Base-by-base conservation (phyloP, 1,140 invertebrate species). In the Hyphantria cunea region DNA sequence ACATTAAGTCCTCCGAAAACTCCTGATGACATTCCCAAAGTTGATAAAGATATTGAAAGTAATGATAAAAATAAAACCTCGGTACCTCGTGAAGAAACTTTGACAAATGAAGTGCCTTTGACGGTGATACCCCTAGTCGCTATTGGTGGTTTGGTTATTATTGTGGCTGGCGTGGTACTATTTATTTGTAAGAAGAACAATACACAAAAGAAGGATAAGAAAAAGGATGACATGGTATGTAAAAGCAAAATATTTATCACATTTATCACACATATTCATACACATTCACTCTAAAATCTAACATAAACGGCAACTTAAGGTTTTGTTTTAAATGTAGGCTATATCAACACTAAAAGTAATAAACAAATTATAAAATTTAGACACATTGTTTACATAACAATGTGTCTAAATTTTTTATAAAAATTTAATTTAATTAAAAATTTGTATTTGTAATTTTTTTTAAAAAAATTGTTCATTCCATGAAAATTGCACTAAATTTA, bases 171-270 rank as follows among this genome's bases (percentile, higher is more conserved):
- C 0, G 88, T 88, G 2, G 84, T 88, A 14, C 66, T 86, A 6
- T 87, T 86, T 67, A 76, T 90, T 8, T 89, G 86, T 76, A 86
- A 80, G 56, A 89, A 85, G 66, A 84, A 86, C 37, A 68, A 67
- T 50, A 52, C 66, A 4, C 71, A 71, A 9, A 82, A 80, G 64
- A 59, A 73, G 5, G 80, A 80, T 14, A 83, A 71, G 8, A 85
- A 86, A 52, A 90, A 90, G 63, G 88, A 90, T 47, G 86, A 89
- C 41, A 90, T 88, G 88, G 88, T 89, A 50, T 83, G 86, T 79
- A 31, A 61, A 51, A n/a, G 0, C 4, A 6, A 14, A 8, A 1
- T 37, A 37, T 5, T 1, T 25, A 25, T 25, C 17, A 25, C 17
- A 25, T 25, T 25, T 25, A 25, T 25, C 17, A 25, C 17, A 25